phyloP scores from a whole-genome alignment of 2,888 invertebrate species.

The Calliphora vomitoria region DNA sequence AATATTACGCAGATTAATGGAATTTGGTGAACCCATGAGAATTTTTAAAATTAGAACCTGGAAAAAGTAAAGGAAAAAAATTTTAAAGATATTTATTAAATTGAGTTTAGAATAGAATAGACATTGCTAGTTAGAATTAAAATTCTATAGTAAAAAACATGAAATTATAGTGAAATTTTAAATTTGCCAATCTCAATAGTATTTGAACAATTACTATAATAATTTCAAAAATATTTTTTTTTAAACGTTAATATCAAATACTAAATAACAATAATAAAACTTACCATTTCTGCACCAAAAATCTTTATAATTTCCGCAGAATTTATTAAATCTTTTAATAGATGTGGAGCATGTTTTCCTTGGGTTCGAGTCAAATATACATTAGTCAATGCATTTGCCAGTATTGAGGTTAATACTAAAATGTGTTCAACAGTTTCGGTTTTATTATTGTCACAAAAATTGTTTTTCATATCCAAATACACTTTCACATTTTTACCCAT shows the following conservation, averaged over 20 bases:
- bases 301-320: conserved; percentile 81
- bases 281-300: conserved; percentile 83
- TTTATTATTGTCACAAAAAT: conserved; percentile 1
- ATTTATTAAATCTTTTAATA: conserved; percentile 84
- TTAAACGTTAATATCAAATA: too few relatives aligned
- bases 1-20: conserved; percentile 86
- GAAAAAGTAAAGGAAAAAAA: conserved; percentile 48
- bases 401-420: conserved; percentile 77
- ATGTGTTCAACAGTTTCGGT: conserved; percentile 75
- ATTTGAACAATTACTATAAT: too few relatives aligned
- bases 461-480: conserved; percentile 24
- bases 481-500: conserved; percentile 65
- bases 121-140: too few relatives aligned
- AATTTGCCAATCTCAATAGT: too few relatives aligned
- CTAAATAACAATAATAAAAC: conserved; percentile 29
- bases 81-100: background rate
- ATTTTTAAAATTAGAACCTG: conserved; percentile 84
- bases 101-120: too few relatives aligned
- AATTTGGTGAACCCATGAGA: conserved; percentile 85
- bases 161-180: too few relatives aligned
- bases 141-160: too few relatives aligned
- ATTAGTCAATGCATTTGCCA: conserved; percentile 80
- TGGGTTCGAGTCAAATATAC: conserved; percentile 76
- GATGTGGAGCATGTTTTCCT: conserved; percentile 81
- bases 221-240: too few relatives aligned